Conservation (phyloP, 2,797 vertebrate species). For the Tangara arthus region DNA sequence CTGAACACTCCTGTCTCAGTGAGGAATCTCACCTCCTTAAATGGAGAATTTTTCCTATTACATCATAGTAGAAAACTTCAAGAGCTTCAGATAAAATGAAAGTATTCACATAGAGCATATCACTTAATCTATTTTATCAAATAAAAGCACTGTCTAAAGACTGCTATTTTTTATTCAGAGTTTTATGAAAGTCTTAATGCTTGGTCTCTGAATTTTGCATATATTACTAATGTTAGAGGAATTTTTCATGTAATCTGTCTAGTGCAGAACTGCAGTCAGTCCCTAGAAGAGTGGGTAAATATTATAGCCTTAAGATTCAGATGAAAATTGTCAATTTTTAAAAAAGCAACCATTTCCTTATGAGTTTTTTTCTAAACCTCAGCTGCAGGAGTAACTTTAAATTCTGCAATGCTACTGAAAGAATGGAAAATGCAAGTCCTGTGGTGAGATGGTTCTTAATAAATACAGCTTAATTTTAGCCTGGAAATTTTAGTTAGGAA, state of each 20-base stretch:
- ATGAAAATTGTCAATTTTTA: neutral
- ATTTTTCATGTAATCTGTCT: neutral
- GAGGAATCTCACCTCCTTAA: slow-evolving; percentile 16
- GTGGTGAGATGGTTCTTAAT: neutral
- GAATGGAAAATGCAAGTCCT: neutral
- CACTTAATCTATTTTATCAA: neutral
- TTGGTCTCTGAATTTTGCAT: neutral
- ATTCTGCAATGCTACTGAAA: neutral
- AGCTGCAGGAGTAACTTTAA: neutral
- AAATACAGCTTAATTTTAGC: neutral
- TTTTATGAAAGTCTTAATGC: neutral
- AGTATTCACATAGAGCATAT: neutral
- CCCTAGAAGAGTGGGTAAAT: neutral
- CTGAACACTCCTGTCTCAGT: neutral
- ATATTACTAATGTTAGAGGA: neutral
- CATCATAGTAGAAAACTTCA: slow-evolving; percentile 6
- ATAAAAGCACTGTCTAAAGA: neutral
- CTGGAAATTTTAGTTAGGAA: neutral
- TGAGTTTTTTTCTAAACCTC: neutral
- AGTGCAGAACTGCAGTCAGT: neutral
- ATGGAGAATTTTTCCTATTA: slow-evolving; percentile 40
- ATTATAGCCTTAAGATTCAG: neutral
- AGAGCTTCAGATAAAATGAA: slow-evolving; percentile 10
- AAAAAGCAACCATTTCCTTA: neutral
- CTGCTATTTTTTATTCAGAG: neutral